phyloP scores from a whole-genome alignment of 2,797 vertebrate genomes.

The Arnoldichthys spilopterus region DNA sequence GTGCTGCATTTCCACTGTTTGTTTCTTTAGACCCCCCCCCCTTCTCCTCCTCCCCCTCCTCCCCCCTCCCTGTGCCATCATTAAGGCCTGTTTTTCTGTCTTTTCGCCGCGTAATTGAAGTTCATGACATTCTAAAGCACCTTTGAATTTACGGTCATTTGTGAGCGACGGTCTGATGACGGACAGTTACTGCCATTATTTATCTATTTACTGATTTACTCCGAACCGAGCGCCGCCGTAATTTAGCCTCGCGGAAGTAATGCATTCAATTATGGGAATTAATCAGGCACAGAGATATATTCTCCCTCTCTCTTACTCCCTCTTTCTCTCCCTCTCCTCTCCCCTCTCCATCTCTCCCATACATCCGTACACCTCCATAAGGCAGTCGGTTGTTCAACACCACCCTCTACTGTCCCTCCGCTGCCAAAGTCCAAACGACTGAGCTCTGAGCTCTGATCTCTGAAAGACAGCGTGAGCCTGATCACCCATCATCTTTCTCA shows the following conservation, averaged over 20 bases:
- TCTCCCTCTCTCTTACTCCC: background rate
- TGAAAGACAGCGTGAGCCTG: no score
- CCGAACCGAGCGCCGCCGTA: constrained; percentile 63
- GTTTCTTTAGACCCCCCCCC: constrained; percentile 7
- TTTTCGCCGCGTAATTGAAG: constrained; percentile 56
- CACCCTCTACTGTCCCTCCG: constrained; percentile 72
- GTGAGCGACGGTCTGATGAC: constrained; percentile 61
- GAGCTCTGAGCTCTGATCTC: no score
- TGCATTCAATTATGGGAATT: constrained; percentile 79
- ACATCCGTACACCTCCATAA: background rate
- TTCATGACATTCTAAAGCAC: constrained; percentile 63
- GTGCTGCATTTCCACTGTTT: constrained; percentile 19
- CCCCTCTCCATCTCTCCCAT: background rate
- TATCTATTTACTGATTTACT: constrained; percentile 59
- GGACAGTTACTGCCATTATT: constrained; percentile 48
- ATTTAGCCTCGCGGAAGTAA: constrained; percentile 68
- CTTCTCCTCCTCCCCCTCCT: background rate
- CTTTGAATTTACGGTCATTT: constrained; percentile 64
- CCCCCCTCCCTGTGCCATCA: constrained; percentile 40
- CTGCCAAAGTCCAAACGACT: background rate
- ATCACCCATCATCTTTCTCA: no score
- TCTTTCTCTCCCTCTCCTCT: background rate
- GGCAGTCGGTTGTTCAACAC: constrained; percentile 73
- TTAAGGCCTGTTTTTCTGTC: constrained; percentile 61
- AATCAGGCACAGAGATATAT: constrained; percentile 73